phyloP scores from a whole-genome alignment of 2,113 vertebrate genomes.

The Pituophis catenifer region DNA sequence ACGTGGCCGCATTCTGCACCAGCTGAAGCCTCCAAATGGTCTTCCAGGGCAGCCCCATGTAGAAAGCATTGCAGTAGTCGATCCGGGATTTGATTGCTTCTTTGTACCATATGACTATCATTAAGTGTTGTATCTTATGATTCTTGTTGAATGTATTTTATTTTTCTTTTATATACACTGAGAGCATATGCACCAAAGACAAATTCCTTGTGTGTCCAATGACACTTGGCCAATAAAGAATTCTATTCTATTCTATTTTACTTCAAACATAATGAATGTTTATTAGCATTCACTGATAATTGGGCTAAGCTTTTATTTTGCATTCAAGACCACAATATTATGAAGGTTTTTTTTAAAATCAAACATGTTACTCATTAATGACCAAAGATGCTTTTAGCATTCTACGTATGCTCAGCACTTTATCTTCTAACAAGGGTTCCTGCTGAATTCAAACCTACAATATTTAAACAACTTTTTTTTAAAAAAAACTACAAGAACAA shows the following conservation, averaged over 20 bases:
- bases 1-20: too few relatives aligned
- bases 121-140: too few relatives aligned
- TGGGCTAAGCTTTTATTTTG: not conserved
- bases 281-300: not conserved
- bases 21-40: too few relatives aligned
- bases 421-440: not conserved
- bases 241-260: not conserved
- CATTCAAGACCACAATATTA: not conserved
- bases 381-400: not conserved
- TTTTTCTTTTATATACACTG: too few relatives aligned
- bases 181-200: too few relatives aligned
- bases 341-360: not conserved
- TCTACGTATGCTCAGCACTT: not conserved
- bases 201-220: too few relatives aligned
- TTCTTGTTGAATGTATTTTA: too few relatives aligned
- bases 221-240: too few relatives aligned
- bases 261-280: not conserved
- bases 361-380: not conserved
- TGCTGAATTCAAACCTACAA: not conserved
- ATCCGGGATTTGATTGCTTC: too few relatives aligned
- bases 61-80: too few relatives aligned
- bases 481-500: not conserved
- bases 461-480: not conserved
- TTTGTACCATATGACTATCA: too few relatives aligned
- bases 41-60: too few relatives aligned